Conservation (phyloP, 2,113 vertebrate species). For the Polyodon spathula region DNA sequence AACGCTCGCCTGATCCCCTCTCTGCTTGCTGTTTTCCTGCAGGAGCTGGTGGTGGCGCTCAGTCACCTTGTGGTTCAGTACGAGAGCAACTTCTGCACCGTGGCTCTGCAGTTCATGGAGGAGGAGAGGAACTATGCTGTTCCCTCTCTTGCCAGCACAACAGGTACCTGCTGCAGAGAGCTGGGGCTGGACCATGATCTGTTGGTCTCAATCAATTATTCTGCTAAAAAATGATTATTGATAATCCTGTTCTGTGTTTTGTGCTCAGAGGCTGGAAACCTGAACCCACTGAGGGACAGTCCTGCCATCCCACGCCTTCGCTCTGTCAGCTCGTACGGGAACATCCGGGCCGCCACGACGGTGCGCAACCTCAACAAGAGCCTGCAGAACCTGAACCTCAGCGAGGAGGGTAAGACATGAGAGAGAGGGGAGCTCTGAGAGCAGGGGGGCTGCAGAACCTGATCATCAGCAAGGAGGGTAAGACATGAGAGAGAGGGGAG, state of each 20-base stretch:
- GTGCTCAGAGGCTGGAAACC: slow-evolving; percentile 71
- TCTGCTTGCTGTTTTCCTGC: background rate
- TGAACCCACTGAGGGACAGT: slow-evolving; percentile 82
- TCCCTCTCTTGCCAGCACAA: slow-evolving; percentile 71
- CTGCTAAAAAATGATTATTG: too few species aligned
- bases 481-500: slow-evolving; percentile 18
- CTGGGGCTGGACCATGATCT: too few species aligned
- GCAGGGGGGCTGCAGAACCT: slow-evolving; percentile 17
- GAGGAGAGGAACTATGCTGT: slow-evolving; percentile 93
- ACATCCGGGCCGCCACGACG: slow-evolving; percentile 82
- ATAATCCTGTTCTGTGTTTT: slow-evolving; percentile 10
- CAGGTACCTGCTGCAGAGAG: slow-evolving; percentile 50
- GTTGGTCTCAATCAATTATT: too few species aligned
- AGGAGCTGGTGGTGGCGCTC: slow-evolving; percentile 95
- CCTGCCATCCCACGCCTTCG: slow-evolving; percentile 81
- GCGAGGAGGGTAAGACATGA: slow-evolving; percentile 71
- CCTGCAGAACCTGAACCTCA: slow-evolving; percentile 93
- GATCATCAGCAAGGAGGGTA: slow-evolving; percentile 64
- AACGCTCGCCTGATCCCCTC: background rate
- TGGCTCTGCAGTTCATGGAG: slow-evolving; percentile 95
- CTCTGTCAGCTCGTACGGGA: slow-evolving; percentile 96
- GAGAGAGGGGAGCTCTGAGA: background rate
- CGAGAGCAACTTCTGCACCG: slow-evolving; percentile 95
- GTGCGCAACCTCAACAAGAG: slow-evolving; percentile 91
- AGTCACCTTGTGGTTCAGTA: slow-evolving; percentile 96